Conservation (phyloP, 2,888 invertebrate species). For the Acleris holmiana region DNA sequence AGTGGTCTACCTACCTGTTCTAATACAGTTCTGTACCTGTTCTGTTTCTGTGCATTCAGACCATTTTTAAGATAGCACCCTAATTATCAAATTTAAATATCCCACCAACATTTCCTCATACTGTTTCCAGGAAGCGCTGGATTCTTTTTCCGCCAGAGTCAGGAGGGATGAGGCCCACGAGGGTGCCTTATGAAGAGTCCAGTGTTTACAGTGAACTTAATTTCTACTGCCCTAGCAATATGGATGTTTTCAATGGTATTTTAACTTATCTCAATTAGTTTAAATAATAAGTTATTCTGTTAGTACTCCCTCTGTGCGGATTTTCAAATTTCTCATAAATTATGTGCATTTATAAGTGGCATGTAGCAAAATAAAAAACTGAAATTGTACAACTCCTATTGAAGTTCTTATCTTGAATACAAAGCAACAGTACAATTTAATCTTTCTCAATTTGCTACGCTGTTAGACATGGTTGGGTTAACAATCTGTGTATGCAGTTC, state of each 20-base stretch:
- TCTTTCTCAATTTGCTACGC: conserved; percentile 5
- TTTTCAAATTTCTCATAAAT: too few relatives aligned
- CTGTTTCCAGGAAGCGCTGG: conserved; percentile 91
- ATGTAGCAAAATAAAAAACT: too few relatives aligned
- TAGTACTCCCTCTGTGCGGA: background rate
- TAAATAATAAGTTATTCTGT: too few relatives aligned
- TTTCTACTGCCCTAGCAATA: conserved; percentile 87
- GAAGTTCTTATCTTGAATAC: background rate
- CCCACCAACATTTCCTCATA: too few relatives aligned
- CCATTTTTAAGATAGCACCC: too few relatives aligned
- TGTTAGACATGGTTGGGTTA: conserved; percentile 4
- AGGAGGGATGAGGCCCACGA: conserved; percentile 88
- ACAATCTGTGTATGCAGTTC: background rate
- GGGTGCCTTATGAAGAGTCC: conserved; percentile 98
- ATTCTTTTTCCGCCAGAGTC: conserved; percentile 93
- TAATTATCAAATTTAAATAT: too few relatives aligned
- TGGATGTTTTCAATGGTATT: conserved; percentile 78
- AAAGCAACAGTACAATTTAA: conserved; percentile 1
- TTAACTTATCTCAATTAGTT: conserved; percentile 39
- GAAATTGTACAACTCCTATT: background rate
- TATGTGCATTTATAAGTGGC: too few relatives aligned
- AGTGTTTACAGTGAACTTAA: conserved; percentile 95
- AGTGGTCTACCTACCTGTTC: too few relatives aligned
- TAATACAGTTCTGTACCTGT: too few relatives aligned
- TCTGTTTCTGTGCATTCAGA: too few relatives aligned